These are phyloP conservation scores for Leiothrix lutea DNA, from an alignment of 2,113 vertebrate genomes.

Conservation along the genomic window DNA sequence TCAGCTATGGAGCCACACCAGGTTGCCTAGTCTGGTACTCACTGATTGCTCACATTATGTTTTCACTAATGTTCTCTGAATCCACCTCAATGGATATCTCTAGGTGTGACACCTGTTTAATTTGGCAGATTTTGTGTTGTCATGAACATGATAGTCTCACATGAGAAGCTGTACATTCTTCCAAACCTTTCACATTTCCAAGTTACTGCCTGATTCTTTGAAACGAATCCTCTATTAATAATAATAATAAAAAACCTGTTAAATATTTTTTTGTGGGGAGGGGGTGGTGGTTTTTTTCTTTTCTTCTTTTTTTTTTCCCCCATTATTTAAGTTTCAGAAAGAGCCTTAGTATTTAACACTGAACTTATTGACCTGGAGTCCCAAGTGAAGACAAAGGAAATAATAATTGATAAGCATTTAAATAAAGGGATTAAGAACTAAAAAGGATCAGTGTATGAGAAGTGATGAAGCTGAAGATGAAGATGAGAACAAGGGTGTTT, in stretches of 20 bases:
- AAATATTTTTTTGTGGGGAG: not conserved
- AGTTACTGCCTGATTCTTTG: not conserved
- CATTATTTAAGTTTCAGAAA: not conserved
- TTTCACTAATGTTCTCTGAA: not conserved
- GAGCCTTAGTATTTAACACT: not conserved
- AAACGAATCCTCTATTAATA: not conserved
- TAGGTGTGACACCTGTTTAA: not conserved
- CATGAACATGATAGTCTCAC: not conserved
- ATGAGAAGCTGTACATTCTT: not conserved
- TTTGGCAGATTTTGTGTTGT: not conserved
- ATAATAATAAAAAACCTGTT: not conserved
- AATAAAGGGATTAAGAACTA: not conserved
- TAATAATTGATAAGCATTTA: not conserved
- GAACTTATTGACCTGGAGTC: accelerated
- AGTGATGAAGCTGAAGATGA: not conserved
- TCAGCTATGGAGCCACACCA: not conserved
- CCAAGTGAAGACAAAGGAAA: not conserved
- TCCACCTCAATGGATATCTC: not conserved
- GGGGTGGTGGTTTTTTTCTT: not conserved
- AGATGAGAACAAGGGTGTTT: not conserved
- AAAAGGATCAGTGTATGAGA: not conserved
- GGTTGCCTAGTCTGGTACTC: not conserved
- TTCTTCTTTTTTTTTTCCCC: not conserved
- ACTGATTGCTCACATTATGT: not conserved
- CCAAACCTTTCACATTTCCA: not conserved